A percentile compares a stretch with the other conserved stretches of the same genome.
These are phyloP conservation scores for Macrosteles quadrilineatus DNA, from an alignment of 1,140 invertebrate genomes.

Conservation along the genomic window DNA sequence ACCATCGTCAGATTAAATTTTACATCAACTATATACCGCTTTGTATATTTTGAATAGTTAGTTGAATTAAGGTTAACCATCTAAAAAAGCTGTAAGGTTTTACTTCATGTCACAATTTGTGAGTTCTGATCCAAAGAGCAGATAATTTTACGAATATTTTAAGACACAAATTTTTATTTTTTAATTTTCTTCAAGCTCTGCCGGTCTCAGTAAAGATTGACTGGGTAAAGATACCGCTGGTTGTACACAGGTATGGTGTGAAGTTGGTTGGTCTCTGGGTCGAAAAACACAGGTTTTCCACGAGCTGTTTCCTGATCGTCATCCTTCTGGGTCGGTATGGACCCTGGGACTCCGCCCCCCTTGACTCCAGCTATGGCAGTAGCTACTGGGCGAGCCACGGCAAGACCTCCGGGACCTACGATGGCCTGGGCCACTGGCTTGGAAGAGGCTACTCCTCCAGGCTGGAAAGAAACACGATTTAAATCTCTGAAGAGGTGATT, in stretches of 20 bases:
- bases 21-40: too few species aligned
- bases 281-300: background rate
- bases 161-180: too few species aligned
- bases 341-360: slow-evolving; percentile 38
- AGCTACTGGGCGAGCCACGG: slow-evolving; percentile 64
- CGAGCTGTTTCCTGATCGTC: slow-evolving; percentile 20
- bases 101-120: too few species aligned
- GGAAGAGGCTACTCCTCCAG: slow-evolving; percentile 64
- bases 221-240: slow-evolving; percentile 11
- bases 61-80: too few species aligned
- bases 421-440: slow-evolving; percentile 67
- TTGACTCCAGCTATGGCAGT: slow-evolving; percentile 68
- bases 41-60: too few species aligned
- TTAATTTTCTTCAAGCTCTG: too few species aligned
- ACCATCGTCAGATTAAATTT: too few species aligned
- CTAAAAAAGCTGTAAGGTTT: too few species aligned
- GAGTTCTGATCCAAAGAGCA: too few species aligned
- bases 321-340: background rate
- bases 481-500: too few species aligned
- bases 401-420: slow-evolving; percentile 63
- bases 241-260: background rate
- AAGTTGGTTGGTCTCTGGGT: background rate
- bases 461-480: too few species aligned
- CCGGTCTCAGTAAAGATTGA: slow-evolving; percentile 13
- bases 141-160: too few species aligned